phyloP scores from a whole-genome alignment of 1,140 invertebrate species.

The Drosophila nigromelanica region DNA sequence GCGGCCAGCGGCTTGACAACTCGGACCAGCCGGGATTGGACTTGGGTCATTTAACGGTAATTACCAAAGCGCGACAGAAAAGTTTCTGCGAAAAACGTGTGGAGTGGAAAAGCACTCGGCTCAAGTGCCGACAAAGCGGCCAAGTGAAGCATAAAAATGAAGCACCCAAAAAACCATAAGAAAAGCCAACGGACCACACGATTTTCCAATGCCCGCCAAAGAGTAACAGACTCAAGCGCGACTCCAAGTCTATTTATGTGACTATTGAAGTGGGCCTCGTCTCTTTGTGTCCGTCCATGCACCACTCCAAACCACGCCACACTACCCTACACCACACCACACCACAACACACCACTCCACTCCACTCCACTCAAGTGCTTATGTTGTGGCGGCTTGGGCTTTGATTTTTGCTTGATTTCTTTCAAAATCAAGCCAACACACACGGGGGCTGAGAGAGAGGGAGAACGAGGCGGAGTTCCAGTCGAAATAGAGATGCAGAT shows the following conservation, averaged over 20 bases:
- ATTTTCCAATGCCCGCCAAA: constrained; percentile 62
- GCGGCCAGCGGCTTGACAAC: constrained; percentile 38
- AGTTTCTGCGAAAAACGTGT: constrained; percentile 64
- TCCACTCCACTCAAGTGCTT: constrained; percentile 12
- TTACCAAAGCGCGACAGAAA: constrained; percentile 65
- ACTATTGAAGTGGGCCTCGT: constrained; percentile 74
- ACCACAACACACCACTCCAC: constrained; percentile 24
- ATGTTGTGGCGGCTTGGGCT: constrained; percentile 64
- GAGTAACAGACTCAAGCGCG: constrained; percentile 55
- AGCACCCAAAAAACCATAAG: constrained; percentile 50
- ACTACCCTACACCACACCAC: constrained; percentile 45
- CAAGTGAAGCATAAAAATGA: constrained; percentile 74
- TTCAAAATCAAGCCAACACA: constrained; percentile 67
- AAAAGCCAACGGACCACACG: constrained; percentile 52
- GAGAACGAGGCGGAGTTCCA: constrained; percentile 23
- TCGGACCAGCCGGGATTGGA: constrained; percentile 18
- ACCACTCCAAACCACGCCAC: constrained; percentile 33
- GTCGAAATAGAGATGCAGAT: constrained; percentile 76
- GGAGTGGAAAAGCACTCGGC: constrained; percentile 46
- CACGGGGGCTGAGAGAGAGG: not conserved
- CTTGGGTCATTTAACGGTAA: constrained; percentile 80
- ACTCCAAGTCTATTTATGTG: constrained; percentile 79
- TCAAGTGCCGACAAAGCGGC: constrained; percentile 78
- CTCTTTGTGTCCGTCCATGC: constrained; percentile 14
- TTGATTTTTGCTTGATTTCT: constrained; percentile 83